phyloP scores from a whole-genome alignment of 2,113 vertebrate genomes.

The Ploceus nigricollis region DNA sequence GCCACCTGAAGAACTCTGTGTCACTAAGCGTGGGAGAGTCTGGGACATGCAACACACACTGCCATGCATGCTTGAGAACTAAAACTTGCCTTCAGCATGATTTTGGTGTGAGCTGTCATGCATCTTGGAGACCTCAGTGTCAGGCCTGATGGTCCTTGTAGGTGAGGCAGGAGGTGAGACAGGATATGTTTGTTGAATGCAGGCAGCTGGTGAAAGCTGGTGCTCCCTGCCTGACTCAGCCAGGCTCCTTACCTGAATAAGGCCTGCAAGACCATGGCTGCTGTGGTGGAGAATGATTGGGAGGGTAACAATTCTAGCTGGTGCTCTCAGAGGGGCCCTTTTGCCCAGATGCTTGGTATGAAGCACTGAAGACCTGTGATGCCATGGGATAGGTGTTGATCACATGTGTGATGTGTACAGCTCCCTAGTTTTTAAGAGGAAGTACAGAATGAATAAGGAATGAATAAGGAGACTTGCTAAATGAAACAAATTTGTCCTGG shows the following conservation, averaged over 20 bases:
- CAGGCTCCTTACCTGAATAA: not conserved
- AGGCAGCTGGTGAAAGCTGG: not conserved
- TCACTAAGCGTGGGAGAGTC: not conserved
- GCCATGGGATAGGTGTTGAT: not conserved
- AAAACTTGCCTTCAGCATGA: not conserved
- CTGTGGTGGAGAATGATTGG: not conserved
- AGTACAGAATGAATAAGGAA: not conserved
- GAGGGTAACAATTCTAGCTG: not conserved
- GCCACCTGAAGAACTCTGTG: not conserved
- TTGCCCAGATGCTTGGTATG: not conserved
- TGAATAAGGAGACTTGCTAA: not conserved
- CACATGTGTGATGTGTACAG: not conserved
- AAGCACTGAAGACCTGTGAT: not conserved
- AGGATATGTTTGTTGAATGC: too few relatives aligned
- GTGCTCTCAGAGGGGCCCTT: not conserved
- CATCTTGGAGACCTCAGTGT: fast-evolving
- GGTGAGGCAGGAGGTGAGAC: not conserved
- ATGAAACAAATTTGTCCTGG: not conserved
- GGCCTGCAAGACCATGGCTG: not conserved
- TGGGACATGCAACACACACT: fast-evolving
- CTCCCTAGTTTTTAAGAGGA: not conserved
- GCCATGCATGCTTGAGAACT: not conserved
- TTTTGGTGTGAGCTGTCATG: not conserved
- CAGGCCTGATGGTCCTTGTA: not conserved
- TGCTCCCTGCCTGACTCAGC: not conserved